Percentiles rank a stretch among this genome's conserved stretches.
phyloP scores from a whole-genome alignment of 2,797 vertebrate species.

The Naso thynnoides region DNA sequence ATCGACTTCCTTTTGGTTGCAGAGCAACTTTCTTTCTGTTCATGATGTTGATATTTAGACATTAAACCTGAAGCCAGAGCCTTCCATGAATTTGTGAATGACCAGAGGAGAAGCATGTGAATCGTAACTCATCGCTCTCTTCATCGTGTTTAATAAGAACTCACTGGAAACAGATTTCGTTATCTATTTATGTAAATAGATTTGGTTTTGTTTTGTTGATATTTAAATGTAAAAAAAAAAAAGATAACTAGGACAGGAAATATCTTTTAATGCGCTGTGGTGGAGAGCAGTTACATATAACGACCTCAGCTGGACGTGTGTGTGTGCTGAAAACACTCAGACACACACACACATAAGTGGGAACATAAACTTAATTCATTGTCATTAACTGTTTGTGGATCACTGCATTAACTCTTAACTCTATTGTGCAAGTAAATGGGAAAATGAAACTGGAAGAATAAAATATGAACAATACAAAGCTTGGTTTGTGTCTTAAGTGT shows the following conservation, averaged over 20 bases:
- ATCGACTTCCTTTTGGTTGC: constrained; percentile 89
- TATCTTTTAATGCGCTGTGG: constrained; percentile 71
- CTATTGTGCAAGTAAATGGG: constrained; percentile 78
- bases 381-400: constrained; percentile 67
- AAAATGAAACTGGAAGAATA: constrained; percentile 84
- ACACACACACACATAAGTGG: constrained; percentile 27
- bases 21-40: constrained; percentile 89
- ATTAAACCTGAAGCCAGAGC: constrained; percentile 88
- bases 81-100: constrained; percentile 75
- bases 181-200: constrained; percentile 83
- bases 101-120: constrained; percentile 51
- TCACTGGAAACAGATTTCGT: constrained; percentile 81
- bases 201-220: constrained; percentile 77
- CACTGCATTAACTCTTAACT: constrained; percentile 71
- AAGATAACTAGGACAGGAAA: constrained; percentile 61
- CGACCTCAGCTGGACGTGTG: constrained; percentile 63
- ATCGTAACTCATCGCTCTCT: constrained; percentile 51
- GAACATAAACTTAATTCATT: constrained; percentile 58
- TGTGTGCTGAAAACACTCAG: neutral
- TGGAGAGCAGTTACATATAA: constrained; percentile 56
- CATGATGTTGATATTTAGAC: constrained; percentile 85
- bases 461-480: constrained; percentile 60
- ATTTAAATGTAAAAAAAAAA: constrained; percentile 83
- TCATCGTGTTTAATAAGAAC: constrained; percentile 65
- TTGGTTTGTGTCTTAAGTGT: constrained; percentile 26